Percentiles rank a stretch among this genome's conserved stretches.
Evolutionary conservation across 2,797 vertebrate genomes (phyloP).

Genomic region (Meriones psammophilus): DNA sequence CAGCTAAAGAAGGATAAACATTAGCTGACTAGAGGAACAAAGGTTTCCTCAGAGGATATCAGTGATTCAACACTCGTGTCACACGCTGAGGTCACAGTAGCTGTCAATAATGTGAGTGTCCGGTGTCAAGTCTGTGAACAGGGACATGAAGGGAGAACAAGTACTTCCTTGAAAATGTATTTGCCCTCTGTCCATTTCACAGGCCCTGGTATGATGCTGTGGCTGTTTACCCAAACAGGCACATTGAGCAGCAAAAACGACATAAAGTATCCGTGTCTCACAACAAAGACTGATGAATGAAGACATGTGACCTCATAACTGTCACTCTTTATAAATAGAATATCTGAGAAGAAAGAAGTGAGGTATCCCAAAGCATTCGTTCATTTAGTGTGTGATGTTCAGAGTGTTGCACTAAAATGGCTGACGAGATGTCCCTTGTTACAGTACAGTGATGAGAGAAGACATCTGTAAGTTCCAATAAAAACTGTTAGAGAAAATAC

Average conservation of each 20-base stretch:
- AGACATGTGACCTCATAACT: background rate
- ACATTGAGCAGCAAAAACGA: background rate
- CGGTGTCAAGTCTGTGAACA: background rate
- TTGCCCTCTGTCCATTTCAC: background rate
- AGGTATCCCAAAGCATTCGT: background rate
- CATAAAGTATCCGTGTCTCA: background rate
- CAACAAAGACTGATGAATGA: background rate
- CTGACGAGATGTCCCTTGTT: conserved; percentile 48
- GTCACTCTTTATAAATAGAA: background rate
- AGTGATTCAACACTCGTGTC: conserved; percentile 20
- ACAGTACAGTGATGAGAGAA: background rate
- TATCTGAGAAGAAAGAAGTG: background rate
- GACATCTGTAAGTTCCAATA: background rate
- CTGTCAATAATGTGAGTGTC: conserved; percentile 36
- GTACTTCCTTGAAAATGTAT: background rate
- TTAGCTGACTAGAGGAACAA: conserved; percentile 48
- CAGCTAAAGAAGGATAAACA: conserved; percentile 61
- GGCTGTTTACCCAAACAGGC: background rate
- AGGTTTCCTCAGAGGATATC: conserved; percentile 40
- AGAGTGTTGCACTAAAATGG: background rate
- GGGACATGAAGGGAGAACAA: conserved; percentile 30
- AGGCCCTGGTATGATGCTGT: conserved; percentile 19
- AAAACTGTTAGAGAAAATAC: conserved; percentile 52
- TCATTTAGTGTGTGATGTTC: background rate
- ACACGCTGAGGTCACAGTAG: background rate